phyloP scores from a whole-genome alignment of 2,113 vertebrate species.

The Tupaia tana region DNA sequence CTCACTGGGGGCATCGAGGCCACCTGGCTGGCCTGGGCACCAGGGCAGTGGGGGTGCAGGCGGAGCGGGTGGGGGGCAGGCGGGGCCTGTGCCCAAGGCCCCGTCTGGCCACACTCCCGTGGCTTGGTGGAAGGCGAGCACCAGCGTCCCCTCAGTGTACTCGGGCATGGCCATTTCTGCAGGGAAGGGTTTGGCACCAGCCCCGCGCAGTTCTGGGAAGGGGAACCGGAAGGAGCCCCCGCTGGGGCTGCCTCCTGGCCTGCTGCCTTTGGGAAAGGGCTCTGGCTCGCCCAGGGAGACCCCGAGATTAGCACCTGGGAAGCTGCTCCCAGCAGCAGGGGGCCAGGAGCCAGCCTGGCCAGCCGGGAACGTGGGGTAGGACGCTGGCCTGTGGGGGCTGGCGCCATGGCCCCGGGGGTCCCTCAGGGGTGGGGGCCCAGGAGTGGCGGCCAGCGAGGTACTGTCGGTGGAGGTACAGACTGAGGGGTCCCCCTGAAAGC shows the following conservation, averaged over 20 bases:
- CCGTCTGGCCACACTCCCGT: slow-evolving; percentile 88
- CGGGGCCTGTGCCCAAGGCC: slow-evolving; percentile 80
- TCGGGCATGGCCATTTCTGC: slow-evolving; percentile 85
- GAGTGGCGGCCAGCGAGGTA: slow-evolving; percentile 92
- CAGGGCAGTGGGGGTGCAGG: slow-evolving; percentile 83
- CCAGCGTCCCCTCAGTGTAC: slow-evolving; percentile 84
- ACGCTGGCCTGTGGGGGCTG: slow-evolving; percentile 83
- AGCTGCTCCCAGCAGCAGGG: slow-evolving; percentile 91
- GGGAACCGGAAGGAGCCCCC: slow-evolving; percentile 89
- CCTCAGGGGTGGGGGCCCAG: slow-evolving; percentile 84
- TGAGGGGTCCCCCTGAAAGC: slow-evolving; percentile 89
- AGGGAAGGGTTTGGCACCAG: slow-evolving; percentile 86
- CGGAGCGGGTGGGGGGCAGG: slow-evolving; percentile 84
- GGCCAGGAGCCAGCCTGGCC: slow-evolving; percentile 89
- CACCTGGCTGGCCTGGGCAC: slow-evolving; percentile 88
- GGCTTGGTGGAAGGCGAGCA: slow-evolving; percentile 89
- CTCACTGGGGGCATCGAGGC: slow-evolving; percentile 86
- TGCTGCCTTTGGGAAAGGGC: slow-evolving; percentile 88
- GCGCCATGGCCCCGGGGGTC: slow-evolving; percentile 84
- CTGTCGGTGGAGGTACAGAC: slow-evolving; percentile 90
- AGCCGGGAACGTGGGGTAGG: slow-evolving; percentile 90
- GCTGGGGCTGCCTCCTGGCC: slow-evolving; percentile 83
- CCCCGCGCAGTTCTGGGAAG: slow-evolving; percentile 89
- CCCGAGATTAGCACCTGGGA: slow-evolving; percentile 91
- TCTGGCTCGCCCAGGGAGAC: slow-evolving; percentile 87